These are phyloP conservation scores for Coenonympha arcania DNA, from an alignment of 2,888 invertebrate genomes.

Conservation along the genomic window DNA sequence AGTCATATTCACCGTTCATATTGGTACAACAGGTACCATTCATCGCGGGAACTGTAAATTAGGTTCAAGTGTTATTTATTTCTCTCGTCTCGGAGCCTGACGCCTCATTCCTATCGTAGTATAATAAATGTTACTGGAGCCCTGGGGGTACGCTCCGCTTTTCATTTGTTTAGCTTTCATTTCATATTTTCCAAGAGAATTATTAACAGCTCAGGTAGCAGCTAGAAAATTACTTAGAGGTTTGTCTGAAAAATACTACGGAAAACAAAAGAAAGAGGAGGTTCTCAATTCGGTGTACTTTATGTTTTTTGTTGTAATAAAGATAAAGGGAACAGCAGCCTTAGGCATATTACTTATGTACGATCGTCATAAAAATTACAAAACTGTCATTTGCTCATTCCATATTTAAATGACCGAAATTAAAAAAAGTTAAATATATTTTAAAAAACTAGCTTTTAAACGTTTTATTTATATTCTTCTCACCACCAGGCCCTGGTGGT, in stretches of 20 bases:
- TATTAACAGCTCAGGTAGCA: neutral
- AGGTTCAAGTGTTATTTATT: neutral
- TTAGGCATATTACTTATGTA: too few relatives aligned
- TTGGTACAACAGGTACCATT: conserved; percentile 3
- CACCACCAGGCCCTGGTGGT: too few relatives aligned
- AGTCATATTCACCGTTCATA: neutral
- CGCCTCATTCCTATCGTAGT: neutral
- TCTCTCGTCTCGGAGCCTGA: neutral
- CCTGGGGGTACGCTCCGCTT: neutral
- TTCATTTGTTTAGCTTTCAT: neutral
- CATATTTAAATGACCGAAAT: too few relatives aligned
- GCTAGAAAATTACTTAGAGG: neutral
- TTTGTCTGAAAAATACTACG: neutral
- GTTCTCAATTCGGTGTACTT: neutral
- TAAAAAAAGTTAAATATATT: too few relatives aligned
- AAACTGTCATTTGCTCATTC: too few relatives aligned
- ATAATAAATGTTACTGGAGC: neutral
- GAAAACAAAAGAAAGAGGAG: neutral
- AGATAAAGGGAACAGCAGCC: too few relatives aligned
- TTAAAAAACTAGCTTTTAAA: too few relatives aligned
- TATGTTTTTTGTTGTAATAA: neutral
- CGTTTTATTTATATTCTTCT: too few relatives aligned
- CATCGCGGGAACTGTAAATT: conserved; percentile 1
- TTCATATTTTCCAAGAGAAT: neutral
- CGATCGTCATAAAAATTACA: too few relatives aligned